Evolutionary conservation across 2,113 vertebrate genomes (phyloP).

Genomic region (Mirza zaza): DNA sequence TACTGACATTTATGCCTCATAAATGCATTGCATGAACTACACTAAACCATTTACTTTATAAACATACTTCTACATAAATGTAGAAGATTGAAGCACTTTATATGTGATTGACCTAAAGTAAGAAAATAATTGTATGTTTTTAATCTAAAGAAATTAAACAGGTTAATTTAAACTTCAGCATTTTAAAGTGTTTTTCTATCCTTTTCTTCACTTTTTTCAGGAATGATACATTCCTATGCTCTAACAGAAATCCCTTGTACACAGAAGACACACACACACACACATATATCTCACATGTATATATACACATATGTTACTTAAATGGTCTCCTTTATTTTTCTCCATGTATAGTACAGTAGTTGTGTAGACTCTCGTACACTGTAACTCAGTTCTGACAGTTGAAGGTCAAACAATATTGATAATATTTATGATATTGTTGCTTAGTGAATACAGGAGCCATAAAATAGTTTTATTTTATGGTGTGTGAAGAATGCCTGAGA

Average conservation of each 20-base stretch:
- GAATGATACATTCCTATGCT: not conserved
- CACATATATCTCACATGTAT: too few relatives aligned
- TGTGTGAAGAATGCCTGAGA: slow-evolving; percentile 47
- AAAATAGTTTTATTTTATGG: slow-evolving; percentile 60
- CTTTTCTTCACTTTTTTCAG: not conserved
- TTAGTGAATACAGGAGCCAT: slow-evolving; percentile 7
- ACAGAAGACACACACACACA: too few relatives aligned
- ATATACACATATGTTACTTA: not conserved
- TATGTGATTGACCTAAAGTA: not conserved
- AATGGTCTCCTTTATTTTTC: not conserved
- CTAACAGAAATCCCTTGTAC: not conserved
- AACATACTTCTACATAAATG: not conserved
- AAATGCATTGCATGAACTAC: not conserved
- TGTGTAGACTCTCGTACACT: not conserved
- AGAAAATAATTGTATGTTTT: not conserved
- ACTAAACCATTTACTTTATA: not conserved
- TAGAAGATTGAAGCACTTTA: not conserved
- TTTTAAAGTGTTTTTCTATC: not conserved
- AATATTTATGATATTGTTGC: slow-evolving; percentile 42
- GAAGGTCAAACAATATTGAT: slow-evolving; percentile 48
- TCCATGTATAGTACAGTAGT: not conserved
- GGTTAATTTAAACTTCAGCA: not conserved
- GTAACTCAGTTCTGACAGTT: slow-evolving; percentile 39
- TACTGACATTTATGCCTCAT: not conserved
- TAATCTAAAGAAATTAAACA: not conserved